phyloP scores from a whole-genome alignment of 1,140 invertebrate genomes.

The Coboldia fuscipes region DNA sequence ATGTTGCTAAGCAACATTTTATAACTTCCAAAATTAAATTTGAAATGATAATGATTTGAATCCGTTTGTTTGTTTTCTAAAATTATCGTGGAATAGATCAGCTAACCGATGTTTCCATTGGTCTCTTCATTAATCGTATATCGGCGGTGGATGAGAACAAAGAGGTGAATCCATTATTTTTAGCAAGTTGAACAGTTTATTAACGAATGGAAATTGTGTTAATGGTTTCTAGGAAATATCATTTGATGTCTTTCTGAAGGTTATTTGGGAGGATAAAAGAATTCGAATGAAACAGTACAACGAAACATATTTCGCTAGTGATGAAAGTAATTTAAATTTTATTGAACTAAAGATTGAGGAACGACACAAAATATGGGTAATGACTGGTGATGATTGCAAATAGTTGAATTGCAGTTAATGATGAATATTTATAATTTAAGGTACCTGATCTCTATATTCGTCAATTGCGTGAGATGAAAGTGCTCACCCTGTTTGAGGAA shows the following conservation, averaged over 20 bases:
- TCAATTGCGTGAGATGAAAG: conserved; percentile 31
- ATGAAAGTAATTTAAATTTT: conserved; percentile 1
- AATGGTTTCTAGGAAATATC: conserved; percentile 29
- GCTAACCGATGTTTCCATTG: conserved; percentile 30
- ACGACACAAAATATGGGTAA: conserved; percentile 5
- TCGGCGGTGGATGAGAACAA: conserved; percentile 35
- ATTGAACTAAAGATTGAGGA: conserved; percentile 5
- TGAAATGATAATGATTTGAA: too few relatives aligned
- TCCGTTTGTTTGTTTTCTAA: too few relatives aligned
- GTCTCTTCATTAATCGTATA: conserved; percentile 31
- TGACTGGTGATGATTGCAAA: not conserved
- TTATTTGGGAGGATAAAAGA: conserved; percentile 30
- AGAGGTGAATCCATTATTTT: conserved; percentile 23
- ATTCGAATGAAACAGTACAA: conserved; percentile 16
- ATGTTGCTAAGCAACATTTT: too few relatives aligned
- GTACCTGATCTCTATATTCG: conserved; percentile 34
- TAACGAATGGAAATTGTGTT: not conserved
- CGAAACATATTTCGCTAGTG: conserved; percentile 1
- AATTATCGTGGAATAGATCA: too few relatives aligned
- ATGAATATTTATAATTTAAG: conserved; percentile 2
- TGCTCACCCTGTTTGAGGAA: conserved; percentile 30
- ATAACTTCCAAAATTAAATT: too few relatives aligned
- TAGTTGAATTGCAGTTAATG: not conserved
- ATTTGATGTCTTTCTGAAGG: conserved; percentile 33
- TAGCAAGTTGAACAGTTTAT: not conserved